phyloP scores from a whole-genome alignment of 2,113 vertebrate genomes.

The Sitta europaea region DNA sequence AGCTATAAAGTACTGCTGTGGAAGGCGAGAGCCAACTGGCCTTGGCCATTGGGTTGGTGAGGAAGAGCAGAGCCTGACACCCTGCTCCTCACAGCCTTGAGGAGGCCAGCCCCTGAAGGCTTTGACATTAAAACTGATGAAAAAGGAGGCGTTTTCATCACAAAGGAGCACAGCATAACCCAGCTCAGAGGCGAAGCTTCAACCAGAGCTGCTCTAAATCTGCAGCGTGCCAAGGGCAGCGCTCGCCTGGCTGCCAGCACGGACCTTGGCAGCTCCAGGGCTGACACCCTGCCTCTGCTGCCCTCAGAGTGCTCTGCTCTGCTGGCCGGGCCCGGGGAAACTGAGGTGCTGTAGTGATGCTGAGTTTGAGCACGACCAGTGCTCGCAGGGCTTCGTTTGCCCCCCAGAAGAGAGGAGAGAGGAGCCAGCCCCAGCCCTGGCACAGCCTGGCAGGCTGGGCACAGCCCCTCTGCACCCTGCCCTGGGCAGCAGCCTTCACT shows the following conservation, averaged over 20 bases:
- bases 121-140: conserved; percentile 65
- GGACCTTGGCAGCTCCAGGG: not conserved
- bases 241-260: not conserved
- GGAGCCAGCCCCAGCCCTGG: not conserved
- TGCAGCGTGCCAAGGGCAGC: conserved; percentile 25
- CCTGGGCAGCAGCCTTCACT: no score
- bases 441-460: no score
- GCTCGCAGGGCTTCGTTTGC: not conserved
- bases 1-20: not conserved
- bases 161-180: conserved; percentile 21
- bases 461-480: no score
- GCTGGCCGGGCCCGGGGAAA: conserved; percentile 27
- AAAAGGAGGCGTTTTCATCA: conserved; percentile 33
- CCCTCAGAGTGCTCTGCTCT: not conserved
- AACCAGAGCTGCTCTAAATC: conserved; percentile 38
- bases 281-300: no score
- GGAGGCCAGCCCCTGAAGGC: not conserved
- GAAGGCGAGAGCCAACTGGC: not conserved
- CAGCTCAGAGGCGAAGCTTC: conserved; percentile 27
- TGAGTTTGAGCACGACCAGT: not conserved
- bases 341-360: not conserved
- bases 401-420: rapidly evolving
- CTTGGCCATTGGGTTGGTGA: not conserved
- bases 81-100: not conserved
- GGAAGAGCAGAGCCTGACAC: not conserved